phyloP scores from a whole-genome alignment of 2,113 vertebrate species.

The Hemiprocne comata region DNA sequence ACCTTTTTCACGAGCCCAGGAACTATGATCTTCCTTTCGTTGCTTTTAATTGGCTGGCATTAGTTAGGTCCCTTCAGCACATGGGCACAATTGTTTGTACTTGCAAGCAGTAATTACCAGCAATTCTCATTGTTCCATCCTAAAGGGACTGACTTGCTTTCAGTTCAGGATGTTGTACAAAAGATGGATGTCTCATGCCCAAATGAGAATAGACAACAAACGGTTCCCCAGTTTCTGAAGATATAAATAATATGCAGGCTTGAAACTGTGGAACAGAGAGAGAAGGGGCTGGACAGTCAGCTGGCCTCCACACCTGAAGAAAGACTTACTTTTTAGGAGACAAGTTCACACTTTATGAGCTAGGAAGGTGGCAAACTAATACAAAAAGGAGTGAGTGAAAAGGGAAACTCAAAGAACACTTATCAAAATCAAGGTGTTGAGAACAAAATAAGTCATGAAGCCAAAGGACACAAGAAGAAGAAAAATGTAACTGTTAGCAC shows the following conservation, averaged over 20 bases:
- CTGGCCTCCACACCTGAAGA: neutral
- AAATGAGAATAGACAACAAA: neutral
- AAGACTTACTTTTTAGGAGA: neutral
- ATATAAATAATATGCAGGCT: neutral
- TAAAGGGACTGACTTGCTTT: neutral
- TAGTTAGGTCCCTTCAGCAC: constrained; percentile 28
- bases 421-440: neutral
- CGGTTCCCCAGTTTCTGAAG: neutral
- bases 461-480: neutral
- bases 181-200: neutral
- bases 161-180: neutral
- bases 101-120: constrained; percentile 7
- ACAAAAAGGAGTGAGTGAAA: neutral
- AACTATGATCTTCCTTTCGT: constrained; percentile 28
- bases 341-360: neutral
- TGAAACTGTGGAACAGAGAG: neutral
- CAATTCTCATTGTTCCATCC: neutral
- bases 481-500: neutral
- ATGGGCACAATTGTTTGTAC: constrained; percentile 7
- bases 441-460: neutral
- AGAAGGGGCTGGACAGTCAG: neutral
- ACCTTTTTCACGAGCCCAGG: neutral
- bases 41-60: constrained; percentile 41
- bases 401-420: neutral
- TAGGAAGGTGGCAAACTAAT: neutral